These are phyloP conservation scores for Drosophila setifemur DNA, from an alignment of 1,140 invertebrate genomes.

Conservation along the genomic window DNA sequence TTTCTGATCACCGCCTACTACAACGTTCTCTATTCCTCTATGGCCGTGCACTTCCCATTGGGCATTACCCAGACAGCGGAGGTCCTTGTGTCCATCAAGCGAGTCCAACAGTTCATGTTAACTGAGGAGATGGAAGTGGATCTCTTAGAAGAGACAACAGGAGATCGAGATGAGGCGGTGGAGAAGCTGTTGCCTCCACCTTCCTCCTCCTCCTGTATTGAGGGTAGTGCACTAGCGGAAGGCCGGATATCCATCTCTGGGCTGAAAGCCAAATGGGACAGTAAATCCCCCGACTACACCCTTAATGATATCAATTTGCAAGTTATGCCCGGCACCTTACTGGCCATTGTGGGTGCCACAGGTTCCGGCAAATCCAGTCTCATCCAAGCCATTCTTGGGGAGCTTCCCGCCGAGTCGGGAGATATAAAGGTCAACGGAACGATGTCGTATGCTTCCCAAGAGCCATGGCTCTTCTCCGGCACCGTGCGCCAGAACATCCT, in stretches of 20 bases:
- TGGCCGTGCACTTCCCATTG: constrained; percentile 89
- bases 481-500: constrained; percentile 94
- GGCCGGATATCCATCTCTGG: constrained; percentile 66
- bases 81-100: constrained; percentile 86
- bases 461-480: constrained; percentile 94
- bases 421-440: constrained; percentile 88
- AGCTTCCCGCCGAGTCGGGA: constrained; percentile 88
- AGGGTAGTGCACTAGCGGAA: constrained; percentile 71
- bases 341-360: constrained; percentile 88
- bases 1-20: constrained; percentile 89
- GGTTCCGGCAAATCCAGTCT: constrained; percentile 91
- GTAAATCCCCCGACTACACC: constrained; percentile 81
- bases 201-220: constrained; percentile 81
- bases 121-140: constrained; percentile 85
- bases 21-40: constrained; percentile 88
- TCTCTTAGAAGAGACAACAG: constrained; percentile 16
- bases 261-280: constrained; percentile 74
- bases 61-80: constrained; percentile 87
- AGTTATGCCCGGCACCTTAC: constrained; percentile 86
- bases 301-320: constrained; percentile 86
- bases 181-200: constrained; percentile 42
- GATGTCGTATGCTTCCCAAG: constrained; percentile 95
- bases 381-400: constrained; percentile 90
- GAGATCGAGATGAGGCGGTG: constrained; percentile 42
- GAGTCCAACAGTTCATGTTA: constrained; percentile 87